Conservation (phyloP, 2,113 vertebrate species). For the Hemichromis elongatus region DNA sequence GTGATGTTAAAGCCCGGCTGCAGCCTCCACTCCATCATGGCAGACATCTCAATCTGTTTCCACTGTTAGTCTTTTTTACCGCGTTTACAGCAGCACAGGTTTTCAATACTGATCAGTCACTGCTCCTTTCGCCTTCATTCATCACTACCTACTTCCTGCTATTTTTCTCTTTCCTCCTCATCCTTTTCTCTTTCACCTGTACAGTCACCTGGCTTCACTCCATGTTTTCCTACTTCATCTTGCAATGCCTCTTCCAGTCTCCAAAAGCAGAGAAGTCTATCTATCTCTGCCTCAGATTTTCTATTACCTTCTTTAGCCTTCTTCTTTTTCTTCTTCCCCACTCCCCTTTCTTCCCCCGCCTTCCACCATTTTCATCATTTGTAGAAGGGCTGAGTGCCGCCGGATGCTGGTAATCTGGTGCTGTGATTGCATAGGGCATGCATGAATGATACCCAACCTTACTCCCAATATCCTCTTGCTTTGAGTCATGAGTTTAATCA, state of each 20-base stretch:
- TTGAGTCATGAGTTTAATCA: conserved; percentile 55
- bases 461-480: conserved; percentile 45
- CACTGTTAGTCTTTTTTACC: conserved; percentile 49
- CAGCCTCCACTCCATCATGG: conserved; percentile 66
- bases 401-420: conserved; percentile 51
- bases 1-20: conserved; percentile 28
- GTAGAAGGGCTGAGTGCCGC: conserved; percentile 25
- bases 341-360: neutral
- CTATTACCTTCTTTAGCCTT: neutral
- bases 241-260: neutral
- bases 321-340: neutral
- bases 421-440: conserved; percentile 50
- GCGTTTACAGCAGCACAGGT: conserved; percentile 63
- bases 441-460: conserved; percentile 48
- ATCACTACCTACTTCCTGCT: conserved; percentile 52
- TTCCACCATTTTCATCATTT: conserved; percentile 30
- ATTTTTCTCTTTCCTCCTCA: conserved; percentile 26
- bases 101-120: conserved; percentile 71
- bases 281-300: neutral
- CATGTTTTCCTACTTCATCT: neutral
- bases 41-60: conserved; percentile 70
- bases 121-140: conserved; percentile 65
- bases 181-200: conserved; percentile 19
- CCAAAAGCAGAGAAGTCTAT: conserved; percentile 5
- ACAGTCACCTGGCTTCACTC: neutral